Percentiles rank a stretch among this genome's conserved stretches.
phyloP scores from a whole-genome alignment of 2,888 invertebrate species.

The Polyploca ridens region DNA sequence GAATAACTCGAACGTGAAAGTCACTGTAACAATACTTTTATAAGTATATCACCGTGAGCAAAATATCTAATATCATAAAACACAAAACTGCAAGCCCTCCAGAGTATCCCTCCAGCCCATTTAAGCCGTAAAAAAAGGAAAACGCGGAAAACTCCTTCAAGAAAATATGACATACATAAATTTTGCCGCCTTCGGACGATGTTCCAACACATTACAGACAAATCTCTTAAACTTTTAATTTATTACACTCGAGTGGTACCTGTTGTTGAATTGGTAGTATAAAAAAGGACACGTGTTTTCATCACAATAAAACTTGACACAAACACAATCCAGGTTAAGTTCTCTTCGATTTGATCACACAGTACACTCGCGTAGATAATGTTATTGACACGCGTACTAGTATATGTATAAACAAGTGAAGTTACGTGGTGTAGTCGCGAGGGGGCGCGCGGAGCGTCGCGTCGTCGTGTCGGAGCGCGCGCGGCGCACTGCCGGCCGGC shows the following conservation, averaged over 20 bases:
- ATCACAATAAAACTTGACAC: neutral
- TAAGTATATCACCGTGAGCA: slow-evolving; percentile 2
- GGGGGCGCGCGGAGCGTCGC: slow-evolving; percentile 39
- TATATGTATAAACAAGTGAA: slow-evolving; percentile 28
- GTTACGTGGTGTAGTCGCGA: slow-evolving; percentile 29
- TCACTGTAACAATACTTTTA: neutral
- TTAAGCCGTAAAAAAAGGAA: slow-evolving; percentile 64
- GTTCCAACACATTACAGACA: slow-evolving; percentile 56
- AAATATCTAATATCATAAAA: slow-evolving; percentile 63
- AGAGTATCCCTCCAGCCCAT: slow-evolving; percentile 62
- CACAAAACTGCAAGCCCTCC: slow-evolving; percentile 58
- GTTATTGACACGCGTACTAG: slow-evolving; percentile 5
- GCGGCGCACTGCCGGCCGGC: slow-evolving; percentile 79
- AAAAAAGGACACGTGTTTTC: slow-evolving; percentile 7
- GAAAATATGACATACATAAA: slow-evolving; percentile 75
- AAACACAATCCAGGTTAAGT: slow-evolving; percentile 5
- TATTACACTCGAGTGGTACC: slow-evolving; percentile 21
- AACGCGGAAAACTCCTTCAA: slow-evolving; percentile 62
- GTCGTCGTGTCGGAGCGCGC: slow-evolving; percentile 50
- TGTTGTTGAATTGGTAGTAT: neutral
- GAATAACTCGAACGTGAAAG: neutral
- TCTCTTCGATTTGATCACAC: neutral
- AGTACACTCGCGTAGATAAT: slow-evolving; percentile 6
- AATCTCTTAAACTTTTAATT: slow-evolving; percentile 58
- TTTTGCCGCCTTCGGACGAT: slow-evolving; percentile 66